Percentiles rank a stretch among this genome's conserved stretches.
phyloP scores from a whole-genome alignment of 1,140 invertebrate species.

The Eupeodes corollae region DNA sequence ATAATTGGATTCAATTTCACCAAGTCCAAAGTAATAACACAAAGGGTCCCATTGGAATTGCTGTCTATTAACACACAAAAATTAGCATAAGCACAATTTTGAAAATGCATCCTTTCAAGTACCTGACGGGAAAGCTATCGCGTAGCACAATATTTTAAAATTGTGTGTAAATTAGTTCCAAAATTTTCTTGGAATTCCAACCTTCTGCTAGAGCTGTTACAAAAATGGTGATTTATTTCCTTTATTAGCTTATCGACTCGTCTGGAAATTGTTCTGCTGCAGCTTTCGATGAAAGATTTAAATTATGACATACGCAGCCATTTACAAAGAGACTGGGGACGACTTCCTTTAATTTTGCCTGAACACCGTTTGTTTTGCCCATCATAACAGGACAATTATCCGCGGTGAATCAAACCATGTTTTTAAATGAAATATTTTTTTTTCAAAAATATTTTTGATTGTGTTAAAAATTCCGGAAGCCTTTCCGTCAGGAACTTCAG shows the following conservation, averaged over 20 bases:
- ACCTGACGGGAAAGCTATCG: no score
- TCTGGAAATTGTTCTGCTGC: not conserved
- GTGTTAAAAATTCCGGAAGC: not conserved
- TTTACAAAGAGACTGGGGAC: not conserved
- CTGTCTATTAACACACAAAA: no score
- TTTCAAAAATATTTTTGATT: not conserved
- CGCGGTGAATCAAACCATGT: not conserved
- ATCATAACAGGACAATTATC: conserved; percentile 1
- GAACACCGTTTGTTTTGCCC: not conserved
- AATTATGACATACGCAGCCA: not conserved
- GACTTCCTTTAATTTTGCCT: not conserved
- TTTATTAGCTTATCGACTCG: not conserved
- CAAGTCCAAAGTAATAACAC: no score
- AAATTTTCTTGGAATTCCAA: not conserved
- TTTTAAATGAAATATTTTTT: not conserved
- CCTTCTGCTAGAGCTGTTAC: not conserved
- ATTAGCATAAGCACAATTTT: no score
- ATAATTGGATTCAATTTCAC: no score
- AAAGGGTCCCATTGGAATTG: no score
- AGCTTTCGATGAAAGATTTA: not conserved
- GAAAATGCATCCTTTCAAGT: no score
- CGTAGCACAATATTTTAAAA: not conserved
- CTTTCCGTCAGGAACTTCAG: not conserved
- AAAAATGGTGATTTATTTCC: not conserved
- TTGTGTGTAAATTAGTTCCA: not conserved